phyloP scores from a whole-genome alignment of 2,113 vertebrate species.

The Chloropsis hardwickii region DNA sequence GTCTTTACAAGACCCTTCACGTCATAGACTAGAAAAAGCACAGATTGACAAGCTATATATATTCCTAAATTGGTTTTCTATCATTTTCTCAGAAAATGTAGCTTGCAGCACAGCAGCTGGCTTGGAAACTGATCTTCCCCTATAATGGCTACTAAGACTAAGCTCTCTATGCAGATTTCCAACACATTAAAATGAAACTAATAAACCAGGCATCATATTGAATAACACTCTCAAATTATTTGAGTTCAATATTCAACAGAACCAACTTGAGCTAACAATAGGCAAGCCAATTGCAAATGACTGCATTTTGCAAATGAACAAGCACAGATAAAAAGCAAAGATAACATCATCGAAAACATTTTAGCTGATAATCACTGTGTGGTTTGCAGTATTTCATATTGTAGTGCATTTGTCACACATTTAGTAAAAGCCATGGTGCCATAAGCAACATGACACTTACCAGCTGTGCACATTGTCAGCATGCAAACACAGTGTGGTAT shows the following conservation, averaged over 20 bases:
- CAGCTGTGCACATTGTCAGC: not conserved
- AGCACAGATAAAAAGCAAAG: conserved; percentile 19
- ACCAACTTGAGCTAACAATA: conserved; percentile 3
- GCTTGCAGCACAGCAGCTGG: not conserved
- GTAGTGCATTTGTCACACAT: not conserved
- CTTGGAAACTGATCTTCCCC: not conserved
- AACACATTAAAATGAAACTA: not conserved
- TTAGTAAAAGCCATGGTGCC: not conserved
- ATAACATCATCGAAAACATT: not conserved
- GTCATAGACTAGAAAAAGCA: not conserved
- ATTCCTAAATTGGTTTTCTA: conserved; percentile 12
- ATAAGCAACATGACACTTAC: not conserved
- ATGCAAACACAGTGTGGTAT: not conserved
- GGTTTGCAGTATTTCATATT: not conserved
- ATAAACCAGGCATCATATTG: not conserved
- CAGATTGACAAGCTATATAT: not conserved
- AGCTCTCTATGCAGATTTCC: not conserved
- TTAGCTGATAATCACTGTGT: not conserved
- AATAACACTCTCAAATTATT: conserved; percentile 19
- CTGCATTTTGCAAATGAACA: conserved; percentile 22
- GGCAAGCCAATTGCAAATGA: not conserved
- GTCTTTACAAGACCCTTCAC: not conserved
- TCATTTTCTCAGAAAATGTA: not conserved
- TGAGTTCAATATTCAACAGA: not conserved
- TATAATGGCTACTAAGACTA: not conserved